Conservation (phyloP, 2,888 invertebrate species). For the Polyommatus iphigenia region DNA sequence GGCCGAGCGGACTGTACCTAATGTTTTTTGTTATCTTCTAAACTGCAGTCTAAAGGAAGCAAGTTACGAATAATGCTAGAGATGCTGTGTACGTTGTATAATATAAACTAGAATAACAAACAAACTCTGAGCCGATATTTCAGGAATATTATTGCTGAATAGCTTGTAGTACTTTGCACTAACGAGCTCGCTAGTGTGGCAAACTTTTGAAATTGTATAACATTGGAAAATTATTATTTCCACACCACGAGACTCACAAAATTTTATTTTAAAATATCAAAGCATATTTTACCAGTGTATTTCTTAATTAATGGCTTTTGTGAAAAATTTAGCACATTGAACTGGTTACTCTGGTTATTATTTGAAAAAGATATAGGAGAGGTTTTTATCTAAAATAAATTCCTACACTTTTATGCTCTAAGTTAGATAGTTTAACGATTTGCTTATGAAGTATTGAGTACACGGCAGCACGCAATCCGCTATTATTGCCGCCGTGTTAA, state of each 20-base stretch:
- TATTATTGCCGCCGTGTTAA: no score
- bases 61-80: background rate
- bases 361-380: no score
- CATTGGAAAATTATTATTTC: background rate
- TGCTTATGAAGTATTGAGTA: no score
- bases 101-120: constrained; percentile 9
- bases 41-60: background rate
- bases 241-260: background rate
- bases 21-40: no score
- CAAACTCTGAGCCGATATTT: constrained; percentile 11
- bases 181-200: background rate
- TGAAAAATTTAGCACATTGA: no score
- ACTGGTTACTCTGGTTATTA: no score
- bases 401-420: no score
- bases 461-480: no score
- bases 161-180: background rate
- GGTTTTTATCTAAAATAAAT: no score
- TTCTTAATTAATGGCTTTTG: no score
- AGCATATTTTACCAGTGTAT: background rate
- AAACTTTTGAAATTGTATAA: background rate
- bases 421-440: no score
- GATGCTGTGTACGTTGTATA: background rate
- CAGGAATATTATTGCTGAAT: constrained; percentile 23
- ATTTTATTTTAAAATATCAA: background rate
- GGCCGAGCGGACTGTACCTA: no score